Evolutionary conservation across 2,113 vertebrate genomes (phyloP).

Genomic region (Leucopsar rothschildi): DNA sequence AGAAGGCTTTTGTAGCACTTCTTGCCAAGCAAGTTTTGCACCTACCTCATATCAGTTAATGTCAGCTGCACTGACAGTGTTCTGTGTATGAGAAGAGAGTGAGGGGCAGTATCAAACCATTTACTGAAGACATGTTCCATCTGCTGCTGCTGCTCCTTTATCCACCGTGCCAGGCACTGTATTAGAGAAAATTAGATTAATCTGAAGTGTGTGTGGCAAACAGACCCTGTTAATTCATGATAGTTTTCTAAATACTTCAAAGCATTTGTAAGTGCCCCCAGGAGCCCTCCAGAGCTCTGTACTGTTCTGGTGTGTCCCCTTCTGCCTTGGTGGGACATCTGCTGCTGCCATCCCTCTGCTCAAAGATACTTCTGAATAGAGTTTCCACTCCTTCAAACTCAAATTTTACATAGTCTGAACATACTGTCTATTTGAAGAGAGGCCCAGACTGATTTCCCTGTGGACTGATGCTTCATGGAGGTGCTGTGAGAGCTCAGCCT

Average conservation of each 20-base stretch:
- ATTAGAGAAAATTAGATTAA: slow-evolving; percentile 5
- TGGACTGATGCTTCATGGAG: not conserved
- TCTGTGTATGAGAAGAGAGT: not conserved
- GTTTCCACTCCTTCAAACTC: not conserved
- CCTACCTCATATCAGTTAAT: fast-evolving
- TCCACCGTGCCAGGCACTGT: not conserved
- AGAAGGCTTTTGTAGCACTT: not conserved
- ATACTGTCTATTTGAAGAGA: not conserved
- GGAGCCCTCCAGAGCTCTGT: not conserved
- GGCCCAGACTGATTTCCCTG: not conserved
- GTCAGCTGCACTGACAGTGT: fast-evolving
- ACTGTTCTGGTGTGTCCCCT: not conserved
- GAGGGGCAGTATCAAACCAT: not conserved
- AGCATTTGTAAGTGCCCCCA: not conserved
- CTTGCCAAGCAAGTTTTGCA: not conserved
- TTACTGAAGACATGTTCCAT: not conserved
- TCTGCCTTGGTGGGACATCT: not conserved
- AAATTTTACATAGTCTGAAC: not conserved
- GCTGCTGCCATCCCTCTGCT: not conserved
- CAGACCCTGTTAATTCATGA: not conserved
- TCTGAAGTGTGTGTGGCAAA: not conserved
- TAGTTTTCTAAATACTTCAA: not conserved
- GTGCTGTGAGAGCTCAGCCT: not conserved
- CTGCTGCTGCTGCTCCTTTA: not conserved
- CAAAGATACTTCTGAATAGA: not conserved